phyloP scores from a whole-genome alignment of 2,888 invertebrate genomes.

The Bellardia bayeri region DNA sequence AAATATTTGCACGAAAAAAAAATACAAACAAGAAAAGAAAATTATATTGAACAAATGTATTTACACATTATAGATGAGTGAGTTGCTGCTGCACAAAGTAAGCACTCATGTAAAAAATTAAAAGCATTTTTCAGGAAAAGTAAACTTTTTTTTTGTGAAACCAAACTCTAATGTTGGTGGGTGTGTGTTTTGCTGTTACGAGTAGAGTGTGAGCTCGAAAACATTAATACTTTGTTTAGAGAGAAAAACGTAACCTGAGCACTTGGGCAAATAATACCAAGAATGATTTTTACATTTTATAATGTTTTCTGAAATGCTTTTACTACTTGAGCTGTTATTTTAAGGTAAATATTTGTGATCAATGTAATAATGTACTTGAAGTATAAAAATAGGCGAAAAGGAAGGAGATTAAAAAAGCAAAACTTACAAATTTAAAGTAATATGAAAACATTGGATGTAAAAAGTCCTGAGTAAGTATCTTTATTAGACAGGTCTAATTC shows the following conservation, averaged over 20 bases:
- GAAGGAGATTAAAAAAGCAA: too few relatives aligned
- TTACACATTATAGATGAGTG: conserved; percentile 65
- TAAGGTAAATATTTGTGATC: conserved; percentile 31
- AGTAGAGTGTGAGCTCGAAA: neutral
- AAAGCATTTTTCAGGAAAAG: conserved; percentile 60
- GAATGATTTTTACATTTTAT: conserved; percentile 35
- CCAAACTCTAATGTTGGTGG: conserved; percentile 4
- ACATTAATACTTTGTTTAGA: conserved; percentile 36
- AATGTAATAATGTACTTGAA: neutral
- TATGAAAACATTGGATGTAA: too few relatives aligned
- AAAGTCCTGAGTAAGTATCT: too few relatives aligned
- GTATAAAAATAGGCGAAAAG: too few relatives aligned
- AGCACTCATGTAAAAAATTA: conserved; percentile 70
- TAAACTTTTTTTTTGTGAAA: conserved; percentile 30
- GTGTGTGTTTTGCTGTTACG: neutral
- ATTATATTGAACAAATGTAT: conserved; percentile 62
- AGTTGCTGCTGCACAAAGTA: conserved; percentile 53
- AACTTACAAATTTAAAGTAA: too few relatives aligned
- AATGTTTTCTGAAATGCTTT: neutral
- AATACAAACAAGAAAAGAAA: conserved; percentile 3
- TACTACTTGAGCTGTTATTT: conserved; percentile 14
- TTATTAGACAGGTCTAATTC: neutral
- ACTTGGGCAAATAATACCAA: conserved; percentile 46
- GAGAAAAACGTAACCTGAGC: conserved; percentile 35
- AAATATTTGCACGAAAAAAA: neutral